A percentile compares a stretch with the other conserved stretches of the same genome.
Evolutionary conservation across 1,140 invertebrate genomes (phyloP).

Genomic region (Leptinotarsa texana): DNA sequence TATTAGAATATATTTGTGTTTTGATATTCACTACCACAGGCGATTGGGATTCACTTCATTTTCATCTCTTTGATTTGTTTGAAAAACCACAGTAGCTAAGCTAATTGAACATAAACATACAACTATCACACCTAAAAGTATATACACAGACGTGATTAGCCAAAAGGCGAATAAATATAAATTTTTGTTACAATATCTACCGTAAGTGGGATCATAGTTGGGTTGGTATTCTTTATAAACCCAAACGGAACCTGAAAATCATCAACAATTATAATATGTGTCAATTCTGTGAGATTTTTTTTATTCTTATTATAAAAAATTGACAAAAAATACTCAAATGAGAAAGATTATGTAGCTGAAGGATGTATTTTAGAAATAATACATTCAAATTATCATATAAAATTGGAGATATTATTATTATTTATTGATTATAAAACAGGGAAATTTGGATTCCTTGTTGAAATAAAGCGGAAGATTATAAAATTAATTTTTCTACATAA

Average conservation of each 20-base stretch:
- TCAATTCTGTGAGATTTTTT: too few species aligned
- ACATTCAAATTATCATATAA: too few species aligned
- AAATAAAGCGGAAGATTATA: too few species aligned
- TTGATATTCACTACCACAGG: constrained; percentile 30
- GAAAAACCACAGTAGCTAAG: constrained; percentile 59
- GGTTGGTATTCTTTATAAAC: constrained; percentile 69
- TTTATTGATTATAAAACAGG: too few species aligned
- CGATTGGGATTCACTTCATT: constrained; percentile 27
- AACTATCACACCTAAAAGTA: constrained; percentile 60
- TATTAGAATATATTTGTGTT: constrained; percentile 4
- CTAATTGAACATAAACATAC: constrained; percentile 63
- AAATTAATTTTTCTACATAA: too few species aligned
- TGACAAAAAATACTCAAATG: too few species aligned
- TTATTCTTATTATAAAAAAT: too few species aligned
- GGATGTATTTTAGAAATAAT: too few species aligned
- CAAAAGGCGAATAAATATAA: constrained; percentile 72
- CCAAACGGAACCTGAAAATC: constrained; percentile 64
- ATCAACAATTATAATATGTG: too few species aligned
- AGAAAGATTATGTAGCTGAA: too few species aligned
- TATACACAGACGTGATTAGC: constrained; percentile 67
- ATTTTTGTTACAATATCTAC: constrained; percentile 67
- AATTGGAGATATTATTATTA: too few species aligned
- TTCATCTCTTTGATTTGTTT: constrained; percentile 46
- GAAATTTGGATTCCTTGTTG: too few species aligned
- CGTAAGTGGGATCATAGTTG: constrained; percentile 59